Evolutionary conservation across 1,140 invertebrate genomes (phyloP).

Genomic region (Leptopilina boulardi): DNA sequence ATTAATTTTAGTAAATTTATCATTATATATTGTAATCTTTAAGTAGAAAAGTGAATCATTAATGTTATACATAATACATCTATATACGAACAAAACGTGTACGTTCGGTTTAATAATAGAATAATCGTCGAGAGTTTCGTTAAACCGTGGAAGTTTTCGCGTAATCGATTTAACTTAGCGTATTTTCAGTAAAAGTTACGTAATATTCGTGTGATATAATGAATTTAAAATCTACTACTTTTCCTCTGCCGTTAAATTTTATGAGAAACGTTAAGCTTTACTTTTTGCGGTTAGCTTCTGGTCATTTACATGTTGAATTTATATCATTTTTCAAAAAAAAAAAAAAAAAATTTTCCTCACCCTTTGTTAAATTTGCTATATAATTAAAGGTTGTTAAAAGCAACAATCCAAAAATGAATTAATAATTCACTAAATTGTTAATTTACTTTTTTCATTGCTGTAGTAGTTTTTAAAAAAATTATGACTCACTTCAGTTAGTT

Average conservation of each 20-base stretch:
- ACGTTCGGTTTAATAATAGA: constrained; percentile 8
- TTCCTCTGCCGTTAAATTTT: neutral
- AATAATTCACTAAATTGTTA: no score
- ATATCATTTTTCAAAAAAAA: no score
- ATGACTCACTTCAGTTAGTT: no score
- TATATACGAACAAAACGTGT: neutral
- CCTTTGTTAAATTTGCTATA: no score
- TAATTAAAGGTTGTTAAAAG: no score
- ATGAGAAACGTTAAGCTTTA: neutral
- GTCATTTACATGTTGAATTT: neutral
- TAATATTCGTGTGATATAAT: neutral
- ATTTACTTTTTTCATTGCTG: no score
- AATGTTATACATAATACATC: neutral
- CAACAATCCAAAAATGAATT: no score
- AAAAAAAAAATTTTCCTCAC: no score
- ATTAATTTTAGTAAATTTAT: no score
- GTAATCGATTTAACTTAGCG: neutral
- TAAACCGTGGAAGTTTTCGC: constrained; percentile 9
- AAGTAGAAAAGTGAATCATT: neutral
- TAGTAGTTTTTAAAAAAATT: no score
- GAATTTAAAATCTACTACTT: neutral
- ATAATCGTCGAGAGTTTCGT: constrained; percentile 1
- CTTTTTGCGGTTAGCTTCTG: neutral
- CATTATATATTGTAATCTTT: neutral
- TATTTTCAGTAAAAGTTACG: constrained; percentile 23